phyloP scores from a whole-genome alignment of 1,140 invertebrate genomes.

The Pemphigus obesinymphae region DNA sequence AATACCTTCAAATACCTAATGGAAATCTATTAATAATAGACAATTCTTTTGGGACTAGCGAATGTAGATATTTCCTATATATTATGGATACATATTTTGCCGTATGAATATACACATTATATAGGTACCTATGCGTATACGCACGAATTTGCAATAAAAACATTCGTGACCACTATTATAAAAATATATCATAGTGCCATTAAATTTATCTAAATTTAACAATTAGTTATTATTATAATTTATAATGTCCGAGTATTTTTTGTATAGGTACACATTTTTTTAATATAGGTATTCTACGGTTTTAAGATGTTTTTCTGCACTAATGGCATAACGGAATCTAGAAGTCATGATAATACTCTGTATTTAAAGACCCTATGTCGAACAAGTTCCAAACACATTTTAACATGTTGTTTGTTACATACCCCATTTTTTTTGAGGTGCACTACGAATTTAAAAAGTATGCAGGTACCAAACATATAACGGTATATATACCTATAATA shows the following conservation, averaged over 20 bases:
- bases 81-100: neutral
- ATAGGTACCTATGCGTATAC: neutral
- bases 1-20: no score
- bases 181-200: no score
- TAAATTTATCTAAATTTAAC: neutral
- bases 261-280: no score
- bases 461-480: no score
- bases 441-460: no score
- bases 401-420: no score
- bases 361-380: no score
- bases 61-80: neutral
- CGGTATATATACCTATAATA: no score
- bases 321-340: neutral
- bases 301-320: neutral
- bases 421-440: no score
- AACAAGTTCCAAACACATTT: no score
- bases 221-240: neutral
- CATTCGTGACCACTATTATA: constrained; percentile 5
- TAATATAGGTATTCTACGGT: neutral
- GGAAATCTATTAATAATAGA: neutral
- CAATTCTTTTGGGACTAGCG: neutral
- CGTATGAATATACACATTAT: neutral
- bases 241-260: neutral
- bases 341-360: no score
- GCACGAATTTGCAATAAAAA: constrained; percentile 1